Evolutionary conservation across 2,888 invertebrate species (phyloP).

Genomic region (Melinaea menophilus): DNA sequence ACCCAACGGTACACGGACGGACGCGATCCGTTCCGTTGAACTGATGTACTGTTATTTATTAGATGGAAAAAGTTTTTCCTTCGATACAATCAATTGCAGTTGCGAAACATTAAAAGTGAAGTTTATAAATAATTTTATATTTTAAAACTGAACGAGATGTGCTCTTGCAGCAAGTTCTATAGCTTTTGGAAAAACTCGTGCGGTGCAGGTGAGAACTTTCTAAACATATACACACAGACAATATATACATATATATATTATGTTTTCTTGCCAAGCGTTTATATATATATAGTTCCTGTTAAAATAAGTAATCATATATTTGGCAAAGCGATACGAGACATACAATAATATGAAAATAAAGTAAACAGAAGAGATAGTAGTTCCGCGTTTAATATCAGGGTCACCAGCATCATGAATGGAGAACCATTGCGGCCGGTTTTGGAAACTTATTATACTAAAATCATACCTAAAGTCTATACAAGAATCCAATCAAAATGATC

Average conservation of each 20-base stretch:
- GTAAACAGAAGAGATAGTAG: slow-evolving; percentile 57
- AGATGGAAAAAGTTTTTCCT: slow-evolving; percentile 55
- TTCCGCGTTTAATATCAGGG: slow-evolving; percentile 53
- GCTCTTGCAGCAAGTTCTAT: slow-evolving; percentile 73
- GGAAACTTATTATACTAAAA: background rate
- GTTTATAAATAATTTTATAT: slow-evolving; percentile 76
- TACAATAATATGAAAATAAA: slow-evolving; percentile 36
- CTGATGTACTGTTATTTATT: slow-evolving; percentile 51
- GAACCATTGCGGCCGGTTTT: slow-evolving; percentile 32
- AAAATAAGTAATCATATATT: background rate
- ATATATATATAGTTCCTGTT: background rate
- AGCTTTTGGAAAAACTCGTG: slow-evolving; percentile 75
- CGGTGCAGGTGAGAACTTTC: slow-evolving; percentile 65
- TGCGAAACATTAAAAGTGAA: slow-evolving; percentile 76
- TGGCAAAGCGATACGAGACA: background rate
- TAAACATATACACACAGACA: slow-evolving; percentile 14
- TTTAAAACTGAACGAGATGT: slow-evolving; percentile 67
- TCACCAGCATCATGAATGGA: slow-evolving; percentile 50
- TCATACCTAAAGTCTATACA: no score
- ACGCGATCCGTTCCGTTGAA: slow-evolving; percentile 55
- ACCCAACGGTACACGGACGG: slow-evolving; percentile 58
- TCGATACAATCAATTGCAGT: slow-evolving; percentile 52
- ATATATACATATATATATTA: no score
- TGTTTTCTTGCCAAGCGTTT: slow-evolving; percentile 1
- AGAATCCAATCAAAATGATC: no score